Percentiles rank a stretch among this genome's conserved stretches.
phyloP scores from a whole-genome alignment of 2,888 invertebrate genomes.

The Arenicola marina region DNA sequence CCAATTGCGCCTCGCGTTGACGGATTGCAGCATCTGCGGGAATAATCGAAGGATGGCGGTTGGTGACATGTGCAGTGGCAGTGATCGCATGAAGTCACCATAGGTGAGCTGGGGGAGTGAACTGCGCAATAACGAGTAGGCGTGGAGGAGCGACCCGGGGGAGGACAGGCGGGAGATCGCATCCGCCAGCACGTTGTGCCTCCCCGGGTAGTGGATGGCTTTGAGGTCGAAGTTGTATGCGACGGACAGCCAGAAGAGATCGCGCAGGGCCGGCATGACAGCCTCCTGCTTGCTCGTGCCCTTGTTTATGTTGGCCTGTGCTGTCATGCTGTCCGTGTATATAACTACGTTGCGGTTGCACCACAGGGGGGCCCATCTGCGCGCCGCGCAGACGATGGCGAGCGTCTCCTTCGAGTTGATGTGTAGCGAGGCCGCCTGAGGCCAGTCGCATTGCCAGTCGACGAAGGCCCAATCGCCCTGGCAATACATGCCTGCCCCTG shows the following conservation, averaged over 20 bases:
- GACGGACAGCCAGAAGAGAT: slow-evolving; percentile 3
- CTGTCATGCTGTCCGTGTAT: slow-evolving; percentile 8
- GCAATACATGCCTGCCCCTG: not conserved
- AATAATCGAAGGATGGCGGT: not conserved
- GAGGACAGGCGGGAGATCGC: not conserved
- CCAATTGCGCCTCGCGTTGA: not conserved
- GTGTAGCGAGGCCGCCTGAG: not conserved
- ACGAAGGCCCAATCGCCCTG: slow-evolving; percentile 2
- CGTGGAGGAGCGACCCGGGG: too few species aligned
- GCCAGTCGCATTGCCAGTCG: slow-evolving; percentile 6
- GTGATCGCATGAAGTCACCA: not conserved
- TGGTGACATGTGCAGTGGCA: not conserved
- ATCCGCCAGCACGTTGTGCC: not conserved
- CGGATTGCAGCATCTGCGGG: not conserved
- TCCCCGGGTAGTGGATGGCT: not conserved
- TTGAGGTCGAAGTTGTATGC: not conserved
- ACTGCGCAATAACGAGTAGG: too few species aligned
- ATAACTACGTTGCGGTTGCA: not conserved
- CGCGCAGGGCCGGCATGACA: not conserved
- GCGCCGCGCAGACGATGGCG: slow-evolving; percentile 3
- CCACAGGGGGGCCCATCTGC: slow-evolving; percentile 6
- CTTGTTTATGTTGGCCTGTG: slow-evolving; percentile 4
- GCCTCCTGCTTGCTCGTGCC: not conserved
- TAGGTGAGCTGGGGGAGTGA: not conserved
- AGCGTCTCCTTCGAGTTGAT: slow-evolving; percentile 9